Percentiles rank a stretch among this genome's conserved stretches.
These are phyloP conservation scores for Agrochola circellaris DNA, from an alignment of 2,888 invertebrate genomes.

Conservation along the genomic window DNA sequence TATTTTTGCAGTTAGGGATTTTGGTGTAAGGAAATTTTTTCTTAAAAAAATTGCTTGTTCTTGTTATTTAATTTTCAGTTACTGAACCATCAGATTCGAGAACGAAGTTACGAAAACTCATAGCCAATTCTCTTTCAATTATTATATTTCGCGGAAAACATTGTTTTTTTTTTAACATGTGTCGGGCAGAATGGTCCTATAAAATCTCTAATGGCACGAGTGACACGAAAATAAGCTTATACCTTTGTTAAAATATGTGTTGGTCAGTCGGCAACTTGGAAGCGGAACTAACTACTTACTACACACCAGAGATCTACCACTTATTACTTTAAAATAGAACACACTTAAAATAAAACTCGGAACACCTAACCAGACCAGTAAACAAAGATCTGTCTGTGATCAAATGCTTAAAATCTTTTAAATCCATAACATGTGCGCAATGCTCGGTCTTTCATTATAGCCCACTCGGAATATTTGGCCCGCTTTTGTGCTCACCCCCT, in stretches of 20 bases:
- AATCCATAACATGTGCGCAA: constrained; percentile 27
- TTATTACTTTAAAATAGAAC: background rate
- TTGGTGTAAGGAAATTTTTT: background rate
- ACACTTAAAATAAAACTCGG: background rate
- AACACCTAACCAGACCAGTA: background rate
- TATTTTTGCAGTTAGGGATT: background rate
- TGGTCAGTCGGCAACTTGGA: background rate
- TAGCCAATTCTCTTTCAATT: too few species aligned
- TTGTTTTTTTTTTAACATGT: too few species aligned
- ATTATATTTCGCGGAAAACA: too few species aligned
- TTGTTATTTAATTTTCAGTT: background rate
- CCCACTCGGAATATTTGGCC: constrained; percentile 51
- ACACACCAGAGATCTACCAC: too few species aligned
- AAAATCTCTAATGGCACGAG: too few species aligned
- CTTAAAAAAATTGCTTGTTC: background rate
- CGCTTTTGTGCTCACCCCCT: constrained; percentile 45
- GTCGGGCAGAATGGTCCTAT: too few species aligned
- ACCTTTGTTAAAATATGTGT: background rate
- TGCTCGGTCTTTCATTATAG: constrained; percentile 40
- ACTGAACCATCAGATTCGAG: too few species aligned
- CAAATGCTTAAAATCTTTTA: constrained; percentile 3
- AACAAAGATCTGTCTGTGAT: background rate
- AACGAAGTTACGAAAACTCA: too few species aligned
- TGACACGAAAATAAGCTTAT: too few species aligned
- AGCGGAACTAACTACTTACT: background rate